Evolutionary conservation across 2,888 invertebrate species (phyloP).

Genomic region (Athrips mouffetella): DNA sequence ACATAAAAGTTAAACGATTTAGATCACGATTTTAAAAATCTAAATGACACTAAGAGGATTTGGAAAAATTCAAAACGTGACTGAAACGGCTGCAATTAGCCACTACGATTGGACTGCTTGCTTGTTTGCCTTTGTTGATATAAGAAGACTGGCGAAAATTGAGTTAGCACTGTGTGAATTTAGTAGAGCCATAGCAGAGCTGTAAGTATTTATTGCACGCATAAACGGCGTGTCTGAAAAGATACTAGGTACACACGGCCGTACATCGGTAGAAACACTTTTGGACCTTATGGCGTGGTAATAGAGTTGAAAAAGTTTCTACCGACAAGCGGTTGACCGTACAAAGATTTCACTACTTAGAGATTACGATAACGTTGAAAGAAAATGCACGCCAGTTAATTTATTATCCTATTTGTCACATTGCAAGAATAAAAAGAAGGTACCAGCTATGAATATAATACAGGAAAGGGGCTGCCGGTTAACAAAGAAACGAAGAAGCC

Average conservation of each 20-base stretch:
- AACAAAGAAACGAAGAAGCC: no score
- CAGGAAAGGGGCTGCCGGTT: no score
- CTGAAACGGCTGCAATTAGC: constrained; percentile 5
- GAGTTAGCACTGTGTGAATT: constrained; percentile 7
- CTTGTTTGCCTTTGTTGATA: not conserved
- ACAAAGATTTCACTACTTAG: not conserved
- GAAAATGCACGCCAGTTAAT: not conserved
- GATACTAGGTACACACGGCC: no score
- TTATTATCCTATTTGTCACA: no score
- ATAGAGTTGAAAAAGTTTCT: no score
- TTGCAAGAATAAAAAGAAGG: no score
- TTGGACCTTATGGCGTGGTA: no score
- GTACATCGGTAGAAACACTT: no score
- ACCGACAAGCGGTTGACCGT: no score
- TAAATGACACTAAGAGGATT: constrained; percentile 8
- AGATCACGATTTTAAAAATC: constrained; percentile 5
- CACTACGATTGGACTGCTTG: not conserved
- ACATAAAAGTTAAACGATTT: not conserved
- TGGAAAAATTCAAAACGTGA: constrained; percentile 10
- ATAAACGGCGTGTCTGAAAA: not conserved
- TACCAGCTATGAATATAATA: no score
- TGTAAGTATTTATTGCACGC: not conserved
- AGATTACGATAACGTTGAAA: constrained; percentile 2
- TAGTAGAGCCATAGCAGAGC: not conserved
- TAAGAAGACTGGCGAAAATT: constrained; percentile 3